Base-by-base conservation (phyloP, 2,888 invertebrate genomes). In the Tenthredo scrophulariae region DNA sequence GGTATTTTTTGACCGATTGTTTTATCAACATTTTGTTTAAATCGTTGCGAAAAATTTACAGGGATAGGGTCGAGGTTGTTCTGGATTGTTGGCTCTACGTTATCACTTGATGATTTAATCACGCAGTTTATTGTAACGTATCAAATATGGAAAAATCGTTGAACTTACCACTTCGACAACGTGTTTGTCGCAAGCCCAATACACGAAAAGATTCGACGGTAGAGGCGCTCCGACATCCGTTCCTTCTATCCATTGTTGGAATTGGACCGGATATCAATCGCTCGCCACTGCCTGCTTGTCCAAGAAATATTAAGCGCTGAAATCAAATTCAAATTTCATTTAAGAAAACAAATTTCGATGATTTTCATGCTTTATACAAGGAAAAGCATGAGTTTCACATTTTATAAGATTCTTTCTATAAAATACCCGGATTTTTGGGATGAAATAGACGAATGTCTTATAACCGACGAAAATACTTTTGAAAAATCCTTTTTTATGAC, bases 131-230 rank as follows among this genome's bases (percentile, higher is more conserved):
- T 79, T 7, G 5, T 40, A 75, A 40, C 58, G 3, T n/a, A n/a
- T 40, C 33, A 79, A 74, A 86, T 67, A 67, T 29, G n/a, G 18
- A 72, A 86, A 87, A 88, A 88, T 87, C 79, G 80, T 80, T 85
- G 40, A 84, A 90, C 92, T 92, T 90, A 93, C 93, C 89, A 89
- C 86, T 88, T 86, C 84, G 86, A 90, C 89, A 93, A 93, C 93
- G 93, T 93, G 94, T 88, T 91, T 88, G 89, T 91, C 90, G 91
- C 89, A 90, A 90, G 89, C 87, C 86, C 84, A 86, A 86, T 85
- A 86, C 86, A 86, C 87, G 86, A 87, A 89, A 88, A 88, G 89
- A 86, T 84, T 86, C 62, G 43, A 13, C 18, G 80, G 33, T 84
- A 87, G 88, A 86, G 86, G 87, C 87, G 86, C 88, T 43, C 10